Conservation (phyloP, 2,888 invertebrate genomes). For the Poecilus cupreus region DNA sequence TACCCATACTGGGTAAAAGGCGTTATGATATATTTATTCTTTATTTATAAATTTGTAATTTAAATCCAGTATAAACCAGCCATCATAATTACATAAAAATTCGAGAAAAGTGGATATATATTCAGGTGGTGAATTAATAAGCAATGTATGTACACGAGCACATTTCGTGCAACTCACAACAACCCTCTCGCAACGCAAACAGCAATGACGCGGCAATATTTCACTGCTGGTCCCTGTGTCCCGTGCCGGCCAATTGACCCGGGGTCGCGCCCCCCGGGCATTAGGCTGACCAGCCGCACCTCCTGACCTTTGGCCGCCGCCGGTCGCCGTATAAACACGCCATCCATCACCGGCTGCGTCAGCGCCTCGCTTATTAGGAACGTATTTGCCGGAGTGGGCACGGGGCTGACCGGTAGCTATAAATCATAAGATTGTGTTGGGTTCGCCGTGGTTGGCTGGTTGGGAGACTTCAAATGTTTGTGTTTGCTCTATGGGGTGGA, state of each 20-base stretch:
- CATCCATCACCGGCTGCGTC: conserved; percentile 51
- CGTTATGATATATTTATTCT: too few relatives aligned
- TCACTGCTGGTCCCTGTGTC: background rate
- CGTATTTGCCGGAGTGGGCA: conserved; percentile 8
- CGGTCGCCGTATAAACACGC: conserved; percentile 56
- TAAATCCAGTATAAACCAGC: too few relatives aligned
- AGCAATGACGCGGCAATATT: conserved; percentile 1
- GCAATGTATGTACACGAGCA: too few relatives aligned
- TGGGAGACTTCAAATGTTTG: background rate
- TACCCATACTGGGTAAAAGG: too few relatives aligned
- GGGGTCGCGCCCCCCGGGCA: conserved; percentile 40
- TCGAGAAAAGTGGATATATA: too few relatives aligned
- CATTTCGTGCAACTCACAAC: too few relatives aligned
- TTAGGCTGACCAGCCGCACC: conserved; percentile 53
- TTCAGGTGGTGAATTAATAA: too few relatives aligned
- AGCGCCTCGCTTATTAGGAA: conserved; percentile 17
- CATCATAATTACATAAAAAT: too few relatives aligned
- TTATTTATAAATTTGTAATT: too few relatives aligned
- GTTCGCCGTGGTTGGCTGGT: background rate
- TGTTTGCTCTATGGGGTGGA: too few relatives aligned
- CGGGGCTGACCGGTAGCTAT: background rate
- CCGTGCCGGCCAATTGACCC: conserved; percentile 52
- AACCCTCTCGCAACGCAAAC: background rate
- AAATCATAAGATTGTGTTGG: conserved; percentile 19
- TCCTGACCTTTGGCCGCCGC: conserved; percentile 20